phyloP scores from a whole-genome alignment of 2,797 vertebrate genomes.

The Hephaestus fuliginosus region DNA sequence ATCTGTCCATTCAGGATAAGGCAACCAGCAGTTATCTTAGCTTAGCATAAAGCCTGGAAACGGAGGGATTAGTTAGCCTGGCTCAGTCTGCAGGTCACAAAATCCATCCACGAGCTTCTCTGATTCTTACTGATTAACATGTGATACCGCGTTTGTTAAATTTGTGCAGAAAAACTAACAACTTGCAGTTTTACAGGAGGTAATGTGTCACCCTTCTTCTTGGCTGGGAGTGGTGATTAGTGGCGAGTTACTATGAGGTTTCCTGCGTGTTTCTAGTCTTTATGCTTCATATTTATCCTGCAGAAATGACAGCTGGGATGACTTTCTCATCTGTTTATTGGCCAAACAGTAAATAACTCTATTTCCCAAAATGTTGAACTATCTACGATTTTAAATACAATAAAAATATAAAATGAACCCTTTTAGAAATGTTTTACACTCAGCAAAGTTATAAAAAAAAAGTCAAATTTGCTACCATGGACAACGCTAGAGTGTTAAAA shows the following conservation, averaged over 20 bases:
- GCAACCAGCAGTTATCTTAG: background rate
- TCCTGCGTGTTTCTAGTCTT: background rate
- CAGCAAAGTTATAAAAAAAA: background rate
- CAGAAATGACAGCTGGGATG: background rate
- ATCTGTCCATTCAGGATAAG: background rate
- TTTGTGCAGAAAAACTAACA: no score
- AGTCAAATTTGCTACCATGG: background rate
- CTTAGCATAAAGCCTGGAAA: background rate
- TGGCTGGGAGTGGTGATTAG: background rate
- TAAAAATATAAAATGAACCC: background rate
- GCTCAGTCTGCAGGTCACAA: background rate
- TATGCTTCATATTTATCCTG: background rate
- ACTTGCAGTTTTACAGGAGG: background rate
- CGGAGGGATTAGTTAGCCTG: background rate
- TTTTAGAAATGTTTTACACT: background rate
- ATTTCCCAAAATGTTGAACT: slow-evolving; percentile 11
- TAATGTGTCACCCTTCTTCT: background rate
- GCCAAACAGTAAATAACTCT: background rate
- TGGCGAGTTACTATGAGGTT: background rate
- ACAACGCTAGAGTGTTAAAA: background rate
- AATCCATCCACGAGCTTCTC: background rate
- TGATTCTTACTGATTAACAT: background rate
- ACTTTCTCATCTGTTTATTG: background rate
- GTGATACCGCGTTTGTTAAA: background rate
- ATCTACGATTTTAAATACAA: no score